phyloP scores from a whole-genome alignment of 2,888 invertebrate genomes.

The Leptarthrus brevirostris region DNA sequence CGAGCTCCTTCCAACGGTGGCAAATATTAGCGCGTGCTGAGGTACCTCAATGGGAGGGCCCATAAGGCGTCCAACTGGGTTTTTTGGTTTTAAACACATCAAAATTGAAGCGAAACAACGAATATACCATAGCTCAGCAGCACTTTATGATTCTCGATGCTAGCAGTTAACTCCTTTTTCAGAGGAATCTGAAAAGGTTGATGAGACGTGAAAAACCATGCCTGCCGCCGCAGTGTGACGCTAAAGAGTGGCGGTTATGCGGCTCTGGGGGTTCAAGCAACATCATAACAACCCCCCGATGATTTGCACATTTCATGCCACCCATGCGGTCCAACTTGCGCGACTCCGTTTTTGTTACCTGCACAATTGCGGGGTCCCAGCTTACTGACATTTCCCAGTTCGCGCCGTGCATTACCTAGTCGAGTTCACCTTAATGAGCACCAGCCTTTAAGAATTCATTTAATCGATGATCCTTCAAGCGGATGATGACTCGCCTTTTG shows the following conservation, averaged over 20 bases:
- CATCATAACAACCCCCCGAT: constrained; percentile 50
- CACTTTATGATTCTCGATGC: neutral
- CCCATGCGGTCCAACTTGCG: constrained; percentile 50
- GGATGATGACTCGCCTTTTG: constrained; percentile 31
- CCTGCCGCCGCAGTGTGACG: constrained; percentile 24
- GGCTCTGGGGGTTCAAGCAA: constrained; percentile 28
- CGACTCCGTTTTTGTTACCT: constrained; percentile 1
- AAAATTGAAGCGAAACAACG: constrained; percentile 17
- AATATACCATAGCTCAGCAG: neutral
- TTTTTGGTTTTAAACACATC: constrained; percentile 50
- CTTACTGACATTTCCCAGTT: constrained; percentile 50
- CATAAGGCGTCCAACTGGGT: constrained; percentile 59
- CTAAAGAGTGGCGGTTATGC: neutral
- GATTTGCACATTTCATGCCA: constrained; percentile 54
- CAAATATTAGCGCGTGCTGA: constrained; percentile 63
- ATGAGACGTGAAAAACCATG: constrained; percentile 50
- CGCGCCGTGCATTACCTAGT: constrained; percentile 43
- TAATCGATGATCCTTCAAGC: constrained; percentile 38
- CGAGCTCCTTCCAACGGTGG: constrained; percentile 27
- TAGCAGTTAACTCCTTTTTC: constrained; percentile 5
- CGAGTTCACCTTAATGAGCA: constrained; percentile 20
- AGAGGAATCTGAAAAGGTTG: constrained; percentile 23
- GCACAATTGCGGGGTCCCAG: neutral
- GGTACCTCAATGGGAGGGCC: constrained; percentile 66
- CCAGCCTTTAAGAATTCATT: neutral